These are phyloP conservation scores for Mactromeris polynyma DNA, from an alignment of 2,888 invertebrate genomes.

Conservation along the genomic window DNA sequence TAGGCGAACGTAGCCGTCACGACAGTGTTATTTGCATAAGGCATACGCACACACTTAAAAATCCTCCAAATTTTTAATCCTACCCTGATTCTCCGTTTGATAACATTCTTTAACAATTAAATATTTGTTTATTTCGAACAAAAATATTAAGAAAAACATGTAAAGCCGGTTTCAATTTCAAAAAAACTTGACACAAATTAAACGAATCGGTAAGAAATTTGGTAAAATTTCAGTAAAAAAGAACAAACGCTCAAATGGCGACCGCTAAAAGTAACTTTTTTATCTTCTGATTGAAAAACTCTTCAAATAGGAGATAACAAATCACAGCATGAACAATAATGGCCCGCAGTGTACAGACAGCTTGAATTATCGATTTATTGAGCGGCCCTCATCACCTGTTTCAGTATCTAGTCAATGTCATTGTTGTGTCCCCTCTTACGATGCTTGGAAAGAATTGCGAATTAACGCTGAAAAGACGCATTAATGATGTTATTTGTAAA, in stretches of 20 bases:
- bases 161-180: conserved; percentile 10
- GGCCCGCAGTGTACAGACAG: conserved; percentile 21
- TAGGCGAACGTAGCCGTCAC: conserved; percentile 28
- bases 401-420: conserved; percentile 17
- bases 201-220: not conserved
- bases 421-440: not conserved
- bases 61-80: conserved; percentile 11
- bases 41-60: conserved; percentile 45
- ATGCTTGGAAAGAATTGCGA: not conserved
- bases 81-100: conserved; percentile 30
- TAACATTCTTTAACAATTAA: conserved; percentile 47
- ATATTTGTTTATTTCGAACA: conserved; percentile 37
- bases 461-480: not conserved
- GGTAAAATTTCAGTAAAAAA: not conserved
- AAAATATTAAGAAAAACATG: conserved; percentile 23
- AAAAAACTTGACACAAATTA: not conserved
- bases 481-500: conserved; percentile 1
- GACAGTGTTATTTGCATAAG: conserved; percentile 39
- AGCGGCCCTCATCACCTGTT: conserved; percentile 35
- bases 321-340: conserved; percentile 30
- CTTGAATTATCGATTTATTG: conserved; percentile 45
- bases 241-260: not conserved
- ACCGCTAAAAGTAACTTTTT: conserved; percentile 15
- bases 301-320: conserved; percentile 37
- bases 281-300: conserved; percentile 29